A percentile compares a stretch with the other conserved stretches of the same genome.
These are phyloP conservation scores for Labroides dimidiatus DNA, from an alignment of 2,797 vertebrate genomes.

Conservation along the genomic window DNA sequence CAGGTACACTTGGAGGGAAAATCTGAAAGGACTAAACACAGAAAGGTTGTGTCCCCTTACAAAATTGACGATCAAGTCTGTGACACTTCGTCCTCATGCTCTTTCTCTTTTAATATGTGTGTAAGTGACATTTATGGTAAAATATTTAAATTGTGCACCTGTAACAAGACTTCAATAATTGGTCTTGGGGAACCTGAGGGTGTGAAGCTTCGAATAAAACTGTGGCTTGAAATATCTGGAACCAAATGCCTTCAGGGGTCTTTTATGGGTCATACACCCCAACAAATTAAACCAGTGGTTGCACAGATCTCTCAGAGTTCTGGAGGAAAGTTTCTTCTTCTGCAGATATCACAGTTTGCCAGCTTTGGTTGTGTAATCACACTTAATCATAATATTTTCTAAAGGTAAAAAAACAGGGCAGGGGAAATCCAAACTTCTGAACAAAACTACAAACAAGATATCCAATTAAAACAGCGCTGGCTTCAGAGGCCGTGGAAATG, in stretches of 20 bases:
- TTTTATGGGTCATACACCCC: constrained; percentile 40
- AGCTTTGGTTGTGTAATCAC: constrained; percentile 20
- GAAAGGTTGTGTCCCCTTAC: not conserved
- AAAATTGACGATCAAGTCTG: constrained; percentile 21
- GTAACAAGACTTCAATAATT: constrained; percentile 43
- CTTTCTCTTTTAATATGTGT: constrained; percentile 17
- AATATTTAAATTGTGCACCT: constrained; percentile 30
- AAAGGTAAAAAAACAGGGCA: constrained; percentile 7
- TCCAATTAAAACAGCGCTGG: constrained; percentile 44
- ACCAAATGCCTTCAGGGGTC: constrained; percentile 28
- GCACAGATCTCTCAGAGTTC: not conserved
- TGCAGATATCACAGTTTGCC: constrained; percentile 13
- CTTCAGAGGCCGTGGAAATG: constrained; percentile 15
- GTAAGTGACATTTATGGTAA: constrained; percentile 24
- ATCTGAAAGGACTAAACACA: not conserved
- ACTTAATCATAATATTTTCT: constrained; percentile 36
- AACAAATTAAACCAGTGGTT: constrained; percentile 39
- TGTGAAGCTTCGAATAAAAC: constrained; percentile 16
- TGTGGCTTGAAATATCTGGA: constrained; percentile 22
- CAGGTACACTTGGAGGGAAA: not conserved
- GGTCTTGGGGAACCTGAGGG: constrained; percentile 14
- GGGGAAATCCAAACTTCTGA: not conserved
- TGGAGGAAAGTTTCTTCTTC: constrained; percentile 16
- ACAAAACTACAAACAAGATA: constrained; percentile 2
- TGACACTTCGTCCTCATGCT: not conserved